Base-by-base conservation (phyloP, 1,140 invertebrate genomes). In the Drosophila kurseongensis region DNA sequence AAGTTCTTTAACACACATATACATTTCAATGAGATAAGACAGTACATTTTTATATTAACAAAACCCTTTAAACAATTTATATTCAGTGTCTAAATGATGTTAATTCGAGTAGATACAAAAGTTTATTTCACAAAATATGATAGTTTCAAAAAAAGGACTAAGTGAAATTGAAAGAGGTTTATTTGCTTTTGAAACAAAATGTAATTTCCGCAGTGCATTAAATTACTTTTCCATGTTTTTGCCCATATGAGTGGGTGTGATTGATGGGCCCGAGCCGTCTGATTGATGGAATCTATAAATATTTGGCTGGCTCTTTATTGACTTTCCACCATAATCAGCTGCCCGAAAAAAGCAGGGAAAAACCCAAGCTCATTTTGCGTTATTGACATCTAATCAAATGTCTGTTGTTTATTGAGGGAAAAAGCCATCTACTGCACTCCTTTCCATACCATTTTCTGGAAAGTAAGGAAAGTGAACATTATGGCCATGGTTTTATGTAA, bases 241-340 rank as follows among this genome's bases (percentile, higher is more conserved):
- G 13, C 23, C 9, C 44, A 52, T 36, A 29, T 13, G 6, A 9
- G 36, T 8, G 14, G 23, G 16, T 32, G 13, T 36, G 44, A 68
- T 67, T 27, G 29, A 66, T 59, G 52, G 40, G n/a, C 29, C 40
- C 38, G 44, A 29, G 57, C 29, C 47, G 47, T 45, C 40, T 63
- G 81, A 81, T 85, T 80, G 78, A 81, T 85, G 58, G 61, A 56
- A 69, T 60, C 40, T 52, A 58, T 71, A 55, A 78, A 69, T 78
- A 68, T 56, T 57, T 52, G 52, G 16, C 58, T 13, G 38, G 45
- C 45, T 38, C 6, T 23, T n/a, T 44, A 59, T 60, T 72, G 45
- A 57, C 38, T 51, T 23, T 29, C 42, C 32, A 9, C 18, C 52
- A 48, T 48, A 38, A 36, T 59, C 5, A 16, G 13, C 23, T 47